Percentiles rank a stretch among this genome's conserved stretches.
These are phyloP conservation scores for Syngnathus floridae DNA, from an alignment of 2,113 vertebrate genomes.

Conservation along the genomic window DNA sequence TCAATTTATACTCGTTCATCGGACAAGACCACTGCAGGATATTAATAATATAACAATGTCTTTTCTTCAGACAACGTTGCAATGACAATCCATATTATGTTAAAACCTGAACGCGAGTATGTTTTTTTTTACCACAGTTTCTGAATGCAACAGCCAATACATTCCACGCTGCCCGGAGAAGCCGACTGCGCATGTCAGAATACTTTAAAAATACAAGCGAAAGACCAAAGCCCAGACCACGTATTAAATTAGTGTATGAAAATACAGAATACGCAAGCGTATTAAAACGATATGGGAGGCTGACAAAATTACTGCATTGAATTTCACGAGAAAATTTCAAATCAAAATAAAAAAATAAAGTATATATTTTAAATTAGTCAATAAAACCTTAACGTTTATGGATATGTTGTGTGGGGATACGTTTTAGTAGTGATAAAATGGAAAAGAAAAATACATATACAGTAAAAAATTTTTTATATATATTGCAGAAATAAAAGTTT, in stretches of 20 bases:
- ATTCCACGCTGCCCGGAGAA: background rate
- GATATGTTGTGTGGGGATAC: too few species aligned
- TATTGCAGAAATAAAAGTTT: background rate
- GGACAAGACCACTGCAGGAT: background rate
- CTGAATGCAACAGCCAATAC: slow-evolving; percentile 16
- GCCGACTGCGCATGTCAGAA: slow-evolving; percentile 44
- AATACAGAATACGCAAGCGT: too few species aligned
- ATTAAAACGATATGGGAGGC: background rate
- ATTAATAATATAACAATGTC: background rate
- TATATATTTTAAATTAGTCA: too few species aligned
- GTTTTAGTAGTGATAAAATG: too few species aligned
- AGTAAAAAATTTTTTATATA: too few species aligned
- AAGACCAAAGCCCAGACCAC: too few species aligned
- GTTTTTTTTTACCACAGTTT: background rate
- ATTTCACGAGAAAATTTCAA: background rate
- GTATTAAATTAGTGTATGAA: too few species aligned
- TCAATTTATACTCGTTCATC: background rate
- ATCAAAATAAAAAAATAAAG: too few species aligned
- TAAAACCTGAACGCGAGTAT: background rate
- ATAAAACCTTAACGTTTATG: too few species aligned
- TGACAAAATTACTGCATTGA: background rate
- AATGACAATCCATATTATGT: background rate
- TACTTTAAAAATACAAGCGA: too few species aligned
- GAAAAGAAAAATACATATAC: background rate
- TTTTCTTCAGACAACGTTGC: background rate